Base-by-base conservation (phyloP, 2,797 vertebrate species). In the Lutjanus campechanus region DNA sequence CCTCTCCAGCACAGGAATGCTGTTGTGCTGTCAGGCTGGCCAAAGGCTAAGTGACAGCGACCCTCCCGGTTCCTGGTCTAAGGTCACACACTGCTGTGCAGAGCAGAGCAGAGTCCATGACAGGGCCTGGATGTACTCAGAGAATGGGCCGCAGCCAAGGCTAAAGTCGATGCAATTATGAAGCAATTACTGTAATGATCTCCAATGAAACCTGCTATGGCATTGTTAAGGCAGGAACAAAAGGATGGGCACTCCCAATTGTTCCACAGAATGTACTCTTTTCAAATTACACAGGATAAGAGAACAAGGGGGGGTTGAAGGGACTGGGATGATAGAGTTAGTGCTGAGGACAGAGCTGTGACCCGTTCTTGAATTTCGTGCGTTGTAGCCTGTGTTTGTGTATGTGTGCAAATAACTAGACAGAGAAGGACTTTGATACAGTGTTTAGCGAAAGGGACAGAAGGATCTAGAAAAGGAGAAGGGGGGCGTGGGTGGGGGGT, bases 401-500 rank as follows among this genome's bases (percentile, higher is more conserved):
- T 65, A 46, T 82, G 62, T 51, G 56, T 66, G 63, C 55, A 56
- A 4, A 80, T 84, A 85, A 85, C 95, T 94, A 95, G 92, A 94
- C 94, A 96, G 82, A 96, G 88, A 91, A 88, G 86, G 89, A 95
- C 95, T 96, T 96, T 96, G 95, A 97, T 97, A 95, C 93, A 93
- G 89, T 95, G 93, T 96, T 93, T 95, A 95, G 95, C 93, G 95
- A 94, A 93, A 94, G 93, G 94, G 94, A 83, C 73, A 94, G 95
- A 95, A 85, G 76, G 84, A 83, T 91, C 76, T 79, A 85, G 79
- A 88, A 89, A 89, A 69, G 89, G 88, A 93, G 85, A 78, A 88
- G 84, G 94, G 95, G 95, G 22, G 54, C 11, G 29, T 5, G 29
- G 58, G 56, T 55, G 12, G 66, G 77, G 81, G 73, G 83, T 78